Evolutionary conservation across 2,888 invertebrate genomes (phyloP).

Genomic region (Euproctis similis): DNA sequence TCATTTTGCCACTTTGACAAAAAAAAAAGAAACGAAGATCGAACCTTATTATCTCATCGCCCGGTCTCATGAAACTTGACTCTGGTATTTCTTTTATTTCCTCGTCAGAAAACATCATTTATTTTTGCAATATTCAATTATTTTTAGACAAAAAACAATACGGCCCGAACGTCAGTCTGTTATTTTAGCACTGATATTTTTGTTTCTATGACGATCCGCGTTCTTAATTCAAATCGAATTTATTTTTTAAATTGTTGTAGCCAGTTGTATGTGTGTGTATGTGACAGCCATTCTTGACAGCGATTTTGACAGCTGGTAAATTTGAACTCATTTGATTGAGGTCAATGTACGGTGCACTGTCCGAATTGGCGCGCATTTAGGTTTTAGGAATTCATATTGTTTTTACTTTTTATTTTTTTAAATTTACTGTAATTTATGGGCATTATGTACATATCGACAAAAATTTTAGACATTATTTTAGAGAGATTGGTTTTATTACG

Average conservation of each 20-base stretch:
- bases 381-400: too few relatives aligned
- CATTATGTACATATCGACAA: too few relatives aligned
- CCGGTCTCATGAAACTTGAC: conserved; percentile 54
- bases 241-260: conserved; percentile 21
- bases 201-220: conserved; percentile 49
- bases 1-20: conserved; percentile 22
- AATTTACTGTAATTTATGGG: too few relatives aligned
- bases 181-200: conserved; percentile 46
- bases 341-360: too few relatives aligned
- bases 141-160: conserved; percentile 63
- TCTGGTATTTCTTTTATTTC: conserved; percentile 66
- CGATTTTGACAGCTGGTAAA: conserved; percentile 7
- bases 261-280: conserved; percentile 11
- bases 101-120: conserved; percentile 70
- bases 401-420: too few relatives aligned
- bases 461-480: too few relatives aligned
- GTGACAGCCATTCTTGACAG: too few relatives aligned
- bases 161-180: conserved; percentile 33
- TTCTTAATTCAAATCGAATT: conserved; percentile 34
- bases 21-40: conserved; percentile 30
- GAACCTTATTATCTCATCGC: conserved; percentile 68
- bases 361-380: too few relatives aligned
- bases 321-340: conserved; percentile 42
- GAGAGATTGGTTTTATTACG: too few relatives aligned
- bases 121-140: conserved; percentile 67